Conservation (phyloP, 1,140 invertebrate genomes). For the Helicoverpa armigera region DNA sequence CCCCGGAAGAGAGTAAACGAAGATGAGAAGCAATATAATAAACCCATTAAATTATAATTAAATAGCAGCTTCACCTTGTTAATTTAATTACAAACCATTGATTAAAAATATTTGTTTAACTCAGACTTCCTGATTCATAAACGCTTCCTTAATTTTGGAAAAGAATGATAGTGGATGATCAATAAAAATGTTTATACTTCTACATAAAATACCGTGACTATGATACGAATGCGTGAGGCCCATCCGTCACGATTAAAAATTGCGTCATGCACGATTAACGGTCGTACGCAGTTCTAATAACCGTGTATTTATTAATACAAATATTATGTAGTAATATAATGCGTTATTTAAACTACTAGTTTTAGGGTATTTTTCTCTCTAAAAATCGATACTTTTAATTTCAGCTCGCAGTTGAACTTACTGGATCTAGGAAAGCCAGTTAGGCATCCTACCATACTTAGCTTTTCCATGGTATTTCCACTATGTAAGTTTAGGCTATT, state of each 20-base stretch:
- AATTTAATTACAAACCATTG: background rate
- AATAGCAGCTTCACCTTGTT: background rate
- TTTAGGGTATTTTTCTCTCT: too few relatives aligned
- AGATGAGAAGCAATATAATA: background rate
- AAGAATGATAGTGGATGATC: constrained; percentile 14
- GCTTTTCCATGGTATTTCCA: too few relatives aligned
- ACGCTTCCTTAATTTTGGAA: constrained; percentile 37
- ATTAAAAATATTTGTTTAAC: constrained; percentile 4
- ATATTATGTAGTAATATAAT: background rate
- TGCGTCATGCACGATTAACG: constrained; percentile 17
- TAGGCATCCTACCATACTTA: too few relatives aligned
- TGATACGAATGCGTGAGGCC: constrained; percentile 1
- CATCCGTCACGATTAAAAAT: constrained; percentile 27
- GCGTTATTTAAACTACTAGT: background rate
- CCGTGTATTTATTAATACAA: background rate
- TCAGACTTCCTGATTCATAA: constrained; percentile 34
- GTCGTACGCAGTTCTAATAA: constrained; percentile 26
- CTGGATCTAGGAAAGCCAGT: too few relatives aligned
- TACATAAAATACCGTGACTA: constrained; percentile 8
- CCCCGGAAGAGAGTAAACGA: background rate
- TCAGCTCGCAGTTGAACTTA: too few relatives aligned
- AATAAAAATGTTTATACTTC: constrained; percentile 7
- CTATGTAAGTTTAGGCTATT: too few relatives aligned
- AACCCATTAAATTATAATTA: too few relatives aligned
- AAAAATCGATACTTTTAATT: too few relatives aligned